These are phyloP conservation scores for Euplagia quadripunctaria DNA, from an alignment of 2,888 invertebrate genomes.

Conservation along the genomic window DNA sequence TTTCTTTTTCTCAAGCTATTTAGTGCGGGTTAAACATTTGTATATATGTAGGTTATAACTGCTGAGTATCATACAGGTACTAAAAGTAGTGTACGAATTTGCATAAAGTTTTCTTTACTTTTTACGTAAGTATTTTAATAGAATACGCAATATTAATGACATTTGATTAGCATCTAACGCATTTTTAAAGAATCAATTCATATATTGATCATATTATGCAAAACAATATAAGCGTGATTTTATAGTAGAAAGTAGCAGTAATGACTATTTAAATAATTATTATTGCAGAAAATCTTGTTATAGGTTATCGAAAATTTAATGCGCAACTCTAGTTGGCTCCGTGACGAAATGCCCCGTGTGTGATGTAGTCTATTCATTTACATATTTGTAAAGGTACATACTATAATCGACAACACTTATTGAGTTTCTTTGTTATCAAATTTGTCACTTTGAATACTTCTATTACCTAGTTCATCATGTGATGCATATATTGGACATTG, in stretches of 20 bases:
- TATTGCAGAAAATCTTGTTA: slow-evolving; percentile 13
- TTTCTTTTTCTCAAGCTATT: slow-evolving; percentile 49
- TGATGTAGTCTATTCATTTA: slow-evolving; percentile 1
- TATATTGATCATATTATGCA: neutral
- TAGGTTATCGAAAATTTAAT: slow-evolving; percentile 5
- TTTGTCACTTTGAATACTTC: slow-evolving; percentile 16
- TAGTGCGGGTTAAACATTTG: slow-evolving; percentile 31
- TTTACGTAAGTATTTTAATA: neutral
- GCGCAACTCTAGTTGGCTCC: slow-evolving; percentile 1
- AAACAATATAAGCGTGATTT: neutral
- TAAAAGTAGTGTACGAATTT: neutral
- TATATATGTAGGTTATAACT: slow-evolving; percentile 14
- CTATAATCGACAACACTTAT: slow-evolving; percentile 1
- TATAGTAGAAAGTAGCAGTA: neutral
- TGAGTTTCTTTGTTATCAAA: slow-evolving; percentile 24
- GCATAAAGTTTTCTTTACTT: neutral
- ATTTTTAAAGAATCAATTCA: neutral
- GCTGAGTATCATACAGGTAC: slow-evolving; percentile 1
- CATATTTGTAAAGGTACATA: neutral
- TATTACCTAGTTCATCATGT: neutral
- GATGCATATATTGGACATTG: slow-evolving; percentile 3
- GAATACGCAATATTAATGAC: neutral
- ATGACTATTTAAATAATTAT: neutral
- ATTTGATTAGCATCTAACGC: neutral
- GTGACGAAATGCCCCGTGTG: slow-evolving; percentile 5